These are phyloP conservation scores for Drosophila kikkawai DNA, from an alignment of 1,140 invertebrate genomes.

Conservation along the genomic window DNA sequence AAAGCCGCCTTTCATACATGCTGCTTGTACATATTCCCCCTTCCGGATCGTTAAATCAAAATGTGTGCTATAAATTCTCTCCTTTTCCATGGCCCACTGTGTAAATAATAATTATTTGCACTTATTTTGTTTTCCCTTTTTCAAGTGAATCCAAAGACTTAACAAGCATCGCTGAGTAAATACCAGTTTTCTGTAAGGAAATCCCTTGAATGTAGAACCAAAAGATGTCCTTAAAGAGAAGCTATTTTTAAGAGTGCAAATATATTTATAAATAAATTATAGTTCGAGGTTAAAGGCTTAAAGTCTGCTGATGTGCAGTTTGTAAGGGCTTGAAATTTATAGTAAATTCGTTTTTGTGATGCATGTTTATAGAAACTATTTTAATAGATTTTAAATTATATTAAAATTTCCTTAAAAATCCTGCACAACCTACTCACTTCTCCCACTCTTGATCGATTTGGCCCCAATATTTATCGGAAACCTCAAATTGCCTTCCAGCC, in stretches of 20 bases:
- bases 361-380: not conserved
- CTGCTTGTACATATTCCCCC: not conserved
- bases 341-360: not conserved
- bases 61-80: conserved; percentile 62
- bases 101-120: conserved; percentile 81
- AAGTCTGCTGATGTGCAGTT: not conserved
- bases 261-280: not conserved
- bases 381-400: not conserved
- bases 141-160: conserved; percentile 24
- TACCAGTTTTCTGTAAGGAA: conserved; percentile 3
- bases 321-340: not conserved
- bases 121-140: conserved; percentile 48
- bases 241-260: not conserved
- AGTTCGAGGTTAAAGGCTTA: fast-evolving
- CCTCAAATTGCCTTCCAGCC: not conserved
- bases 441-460: not conserved
- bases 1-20: conserved; percentile 44
- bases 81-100: conserved; percentile 30
- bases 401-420: not conserved
- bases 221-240: not conserved
- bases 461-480: conserved; percentile 5
- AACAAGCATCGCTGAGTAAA: conserved; percentile 37
- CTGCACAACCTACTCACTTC: not conserved
- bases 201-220: not conserved
- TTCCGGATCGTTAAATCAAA: conserved; percentile 67